Conservation (phyloP, 2,888 invertebrate genomes). For the Pterostichus niger region DNA sequence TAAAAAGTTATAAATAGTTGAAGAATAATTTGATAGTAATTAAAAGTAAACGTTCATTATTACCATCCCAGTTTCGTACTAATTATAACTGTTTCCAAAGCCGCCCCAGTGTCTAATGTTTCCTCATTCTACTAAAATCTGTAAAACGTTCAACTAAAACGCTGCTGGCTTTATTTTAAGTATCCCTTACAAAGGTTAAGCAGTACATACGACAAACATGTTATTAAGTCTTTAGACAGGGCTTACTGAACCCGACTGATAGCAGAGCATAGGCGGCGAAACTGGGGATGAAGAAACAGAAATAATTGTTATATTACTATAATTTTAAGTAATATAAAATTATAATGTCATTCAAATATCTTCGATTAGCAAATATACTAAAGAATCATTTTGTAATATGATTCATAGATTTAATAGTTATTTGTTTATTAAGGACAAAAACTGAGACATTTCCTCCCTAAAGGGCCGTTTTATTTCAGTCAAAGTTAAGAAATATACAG, state of each 20-base stretch:
- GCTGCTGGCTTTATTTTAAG: slow-evolving; percentile 67
- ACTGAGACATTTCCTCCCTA: too few species aligned
- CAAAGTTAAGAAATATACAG: too few species aligned
- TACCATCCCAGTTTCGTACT: background rate
- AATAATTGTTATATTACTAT: background rate
- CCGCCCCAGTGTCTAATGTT: background rate
- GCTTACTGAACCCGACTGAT: slow-evolving; percentile 10
- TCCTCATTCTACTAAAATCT: background rate
- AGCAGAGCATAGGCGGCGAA: background rate
- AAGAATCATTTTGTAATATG: too few species aligned
- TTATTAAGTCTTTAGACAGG: slow-evolving; percentile 59
- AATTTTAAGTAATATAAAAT: too few species aligned
- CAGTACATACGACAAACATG: slow-evolving; percentile 68
- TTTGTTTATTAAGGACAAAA: too few species aligned
- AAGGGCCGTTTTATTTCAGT: too few species aligned
- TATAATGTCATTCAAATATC: too few species aligned
- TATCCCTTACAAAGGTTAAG: slow-evolving; percentile 71
- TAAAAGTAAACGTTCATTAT: background rate
- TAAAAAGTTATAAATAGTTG: too few species aligned
- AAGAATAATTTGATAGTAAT: background rate
- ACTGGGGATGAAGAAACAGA: background rate
- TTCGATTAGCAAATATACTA: too few species aligned
- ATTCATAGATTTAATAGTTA: too few species aligned
- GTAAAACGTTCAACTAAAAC: slow-evolving; percentile 37
- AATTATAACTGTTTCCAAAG: slow-evolving; percentile 21